These are phyloP conservation scores for Plutomurus gul DNA, from an alignment of 1,140 invertebrate species.

Conservation along the genomic window DNA sequence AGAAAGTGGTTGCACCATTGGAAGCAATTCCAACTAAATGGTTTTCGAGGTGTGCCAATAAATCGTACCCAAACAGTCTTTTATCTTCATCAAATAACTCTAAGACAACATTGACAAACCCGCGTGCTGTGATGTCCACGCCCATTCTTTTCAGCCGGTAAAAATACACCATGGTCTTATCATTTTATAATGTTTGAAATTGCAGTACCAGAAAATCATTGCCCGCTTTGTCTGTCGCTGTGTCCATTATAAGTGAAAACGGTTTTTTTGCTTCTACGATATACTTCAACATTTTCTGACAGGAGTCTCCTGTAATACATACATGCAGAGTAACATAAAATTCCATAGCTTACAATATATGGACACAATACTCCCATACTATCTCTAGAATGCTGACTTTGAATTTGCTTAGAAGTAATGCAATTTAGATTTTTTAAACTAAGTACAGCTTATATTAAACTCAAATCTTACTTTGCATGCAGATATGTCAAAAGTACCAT, in stretches of 20 bases:
- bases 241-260: slow-evolving; percentile 20
- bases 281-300: too few relatives aligned
- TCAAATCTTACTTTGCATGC: too few relatives aligned
- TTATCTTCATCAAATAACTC: neutral
- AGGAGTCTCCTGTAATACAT: too few relatives aligned
- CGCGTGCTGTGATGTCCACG: neutral
- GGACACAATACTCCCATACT: too few relatives aligned
- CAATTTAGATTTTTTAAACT: too few relatives aligned
- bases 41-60: neutral
- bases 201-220: neutral
- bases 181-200: slow-evolving; percentile 14
- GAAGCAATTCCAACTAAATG: slow-evolving; percentile 4
- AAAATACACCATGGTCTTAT: neutral
- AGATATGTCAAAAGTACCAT: too few relatives aligned
- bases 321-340: too few relatives aligned
- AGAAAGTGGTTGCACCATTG: neutral
- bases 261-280: neutral
- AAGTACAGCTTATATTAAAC: too few relatives aligned
- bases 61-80: neutral
- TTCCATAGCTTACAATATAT: too few relatives aligned
- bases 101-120: neutral
- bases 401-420: too few relatives aligned
- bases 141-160: slow-evolving; percentile 1
- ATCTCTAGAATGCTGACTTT: too few relatives aligned
- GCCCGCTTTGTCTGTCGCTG: neutral